These are phyloP conservation scores for Anseranas semipalmata DNA, from an alignment of 2,113 vertebrate genomes.

Conservation along the genomic window DNA sequence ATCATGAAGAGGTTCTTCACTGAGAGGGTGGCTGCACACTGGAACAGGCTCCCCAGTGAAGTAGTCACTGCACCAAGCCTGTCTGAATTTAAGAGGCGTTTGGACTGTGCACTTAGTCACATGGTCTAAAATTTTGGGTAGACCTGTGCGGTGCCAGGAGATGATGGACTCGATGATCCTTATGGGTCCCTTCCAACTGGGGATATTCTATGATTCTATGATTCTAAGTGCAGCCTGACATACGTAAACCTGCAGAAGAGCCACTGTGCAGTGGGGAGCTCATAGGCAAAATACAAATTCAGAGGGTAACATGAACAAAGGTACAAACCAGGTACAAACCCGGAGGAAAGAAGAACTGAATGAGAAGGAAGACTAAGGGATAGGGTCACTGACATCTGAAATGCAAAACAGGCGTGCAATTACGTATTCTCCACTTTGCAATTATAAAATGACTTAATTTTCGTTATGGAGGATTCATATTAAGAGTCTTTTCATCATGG, in stretches of 20 bases:
- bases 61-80: no score
- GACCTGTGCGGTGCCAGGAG: no score
- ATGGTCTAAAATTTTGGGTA: no score
- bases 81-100: no score
- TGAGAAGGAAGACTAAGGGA: not conserved
- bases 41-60: no score
- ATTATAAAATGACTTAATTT: not conserved
- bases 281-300: rapidly evolving
- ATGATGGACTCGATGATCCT: no score
- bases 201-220: no score
- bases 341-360: not conserved
- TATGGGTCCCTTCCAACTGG: no score
- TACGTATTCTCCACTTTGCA: not conserved
- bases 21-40: no score
- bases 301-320: not conserved
- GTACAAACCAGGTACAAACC: not conserved
- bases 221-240: not conserved
- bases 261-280: not conserved
- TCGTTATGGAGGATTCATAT: not conserved
- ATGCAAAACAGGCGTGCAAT: not conserved
- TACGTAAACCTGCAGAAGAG: not conserved
- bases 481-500: not conserved
- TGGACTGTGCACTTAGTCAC: no score
- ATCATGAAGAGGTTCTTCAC: no score
- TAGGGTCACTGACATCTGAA: not conserved